These are phyloP conservation scores for Poliocrania exsul DNA, from an alignment of 2,797 vertebrate genomes.

Conservation along the genomic window DNA sequence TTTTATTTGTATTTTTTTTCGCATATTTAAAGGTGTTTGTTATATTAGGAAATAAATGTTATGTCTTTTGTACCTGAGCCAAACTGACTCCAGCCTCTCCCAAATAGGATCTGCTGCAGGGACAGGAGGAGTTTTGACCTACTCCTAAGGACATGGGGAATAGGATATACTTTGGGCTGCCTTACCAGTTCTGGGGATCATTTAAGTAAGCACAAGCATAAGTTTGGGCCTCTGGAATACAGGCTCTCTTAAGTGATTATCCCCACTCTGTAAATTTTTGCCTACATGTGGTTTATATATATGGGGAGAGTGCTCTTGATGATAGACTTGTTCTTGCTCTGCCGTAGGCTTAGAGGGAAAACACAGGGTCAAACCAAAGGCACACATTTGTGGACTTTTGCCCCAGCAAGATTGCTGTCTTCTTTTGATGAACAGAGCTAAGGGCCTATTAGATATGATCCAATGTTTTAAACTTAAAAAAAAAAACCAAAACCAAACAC, in stretches of 20 bases:
- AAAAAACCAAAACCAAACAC: background rate
- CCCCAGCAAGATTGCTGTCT: background rate
- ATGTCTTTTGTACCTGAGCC: background rate
- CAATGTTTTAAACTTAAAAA: background rate
- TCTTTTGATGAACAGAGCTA: background rate
- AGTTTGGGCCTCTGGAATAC: background rate
- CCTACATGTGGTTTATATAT: background rate
- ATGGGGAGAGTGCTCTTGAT: background rate
- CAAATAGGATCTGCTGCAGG: background rate
- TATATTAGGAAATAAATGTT: background rate
- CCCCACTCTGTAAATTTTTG: background rate
- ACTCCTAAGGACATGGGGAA: background rate
- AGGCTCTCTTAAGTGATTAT: background rate
- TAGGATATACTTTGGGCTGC: background rate
- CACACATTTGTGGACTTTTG: background rate
- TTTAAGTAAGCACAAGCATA: background rate
- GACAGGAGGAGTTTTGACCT: background rate
- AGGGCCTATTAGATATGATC: background rate
- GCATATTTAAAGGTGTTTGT: background rate
- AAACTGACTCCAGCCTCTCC: background rate
- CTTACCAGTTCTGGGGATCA: background rate
- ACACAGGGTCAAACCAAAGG: background rate
- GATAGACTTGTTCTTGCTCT: background rate
- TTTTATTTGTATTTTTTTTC: background rate
- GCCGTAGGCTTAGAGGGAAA: background rate